phyloP scores from a whole-genome alignment of 2,113 vertebrate genomes.

The Phrynocephalus versicolor region DNA sequence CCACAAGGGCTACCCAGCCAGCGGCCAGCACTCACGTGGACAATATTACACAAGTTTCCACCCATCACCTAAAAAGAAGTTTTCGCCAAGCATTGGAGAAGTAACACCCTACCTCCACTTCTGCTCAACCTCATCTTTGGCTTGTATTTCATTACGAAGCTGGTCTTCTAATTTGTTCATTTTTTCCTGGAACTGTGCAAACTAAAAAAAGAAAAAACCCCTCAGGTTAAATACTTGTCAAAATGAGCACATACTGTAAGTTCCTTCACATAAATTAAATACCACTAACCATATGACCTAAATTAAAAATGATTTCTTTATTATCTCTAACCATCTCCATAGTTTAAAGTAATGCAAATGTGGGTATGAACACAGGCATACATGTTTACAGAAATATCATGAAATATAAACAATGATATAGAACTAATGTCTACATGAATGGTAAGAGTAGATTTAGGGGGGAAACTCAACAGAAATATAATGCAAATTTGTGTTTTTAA shows the following conservation, averaged over 20 bases:
- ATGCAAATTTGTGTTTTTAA: neutral
- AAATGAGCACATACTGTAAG: neutral
- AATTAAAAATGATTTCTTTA: neutral
- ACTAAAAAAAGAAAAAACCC: constrained; percentile 61
- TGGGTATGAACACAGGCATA: neutral
- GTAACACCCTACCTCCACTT: constrained; percentile 85
- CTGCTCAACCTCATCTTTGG: constrained; percentile 91
- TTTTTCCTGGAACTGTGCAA: constrained; percentile 88
- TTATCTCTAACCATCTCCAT: neutral
- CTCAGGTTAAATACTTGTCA: constrained; percentile 39
- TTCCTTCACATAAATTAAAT: neutral
- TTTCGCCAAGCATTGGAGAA: neutral
- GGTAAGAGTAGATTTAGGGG: neutral
- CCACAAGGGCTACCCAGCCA: no score
- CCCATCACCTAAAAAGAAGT: neutral
- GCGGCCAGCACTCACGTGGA: no score
- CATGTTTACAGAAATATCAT: neutral
- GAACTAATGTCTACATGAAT: neutral
- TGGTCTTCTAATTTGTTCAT: constrained; percentile 87
- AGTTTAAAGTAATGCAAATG: neutral
- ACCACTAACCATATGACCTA: neutral
- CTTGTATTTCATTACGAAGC: constrained; percentile 88
- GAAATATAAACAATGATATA: neutral
- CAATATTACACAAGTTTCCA: no score
- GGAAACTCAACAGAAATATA: neutral